Evolutionary conservation across 2,888 invertebrate genomes (phyloP), one percentile per base, ranked within the genome.

Genomic region (Endomychus coccineus): DNA sequence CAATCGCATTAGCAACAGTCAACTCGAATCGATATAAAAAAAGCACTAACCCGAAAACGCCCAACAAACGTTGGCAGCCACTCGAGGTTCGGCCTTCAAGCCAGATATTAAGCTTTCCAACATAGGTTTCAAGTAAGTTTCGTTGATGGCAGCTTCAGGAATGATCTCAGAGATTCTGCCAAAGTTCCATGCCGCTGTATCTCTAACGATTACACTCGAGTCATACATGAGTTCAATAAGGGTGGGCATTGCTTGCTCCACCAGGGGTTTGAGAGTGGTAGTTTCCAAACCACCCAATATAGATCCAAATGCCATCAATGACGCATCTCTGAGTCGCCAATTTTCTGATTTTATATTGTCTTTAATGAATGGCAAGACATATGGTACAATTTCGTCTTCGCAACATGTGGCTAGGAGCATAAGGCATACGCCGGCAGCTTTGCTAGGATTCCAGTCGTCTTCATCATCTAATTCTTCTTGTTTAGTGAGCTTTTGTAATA

Each of bases 31-130:
- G 2, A 12, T 12, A 33, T 24, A 11, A 2, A 14, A 24, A 10
- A 6, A 16, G 15, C 3, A 19, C 30, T 15, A 27, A 39, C 38
- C 56, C 14, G 92, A 92, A 56, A 99, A 90, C 0, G 98, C 97
- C 98, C 98, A 99, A 64, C 98, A 99, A 7, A 97, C 94, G 66
- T 98, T 98, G 6, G 94, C 85, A 1, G 98, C 97, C 0, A 99
- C 98, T 16, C 97, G 71, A 3, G 97, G 90, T 60, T 97, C 97
- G 2, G 92, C 86, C 54, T 84, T 85, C 12, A 98, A 69, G 0
- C 94, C 94, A 50, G 79, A 82, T 0, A 89, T 78, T 39, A 90
- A 76, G 66, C 84, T 77, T 68, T 88, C 84, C 10, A 90, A 62
- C 7, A 90, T 64, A 1, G 86, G 83, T 59, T 83, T 83, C 32